Evolutionary conservation across 1,140 invertebrate species (phyloP), one percentile per base, ranked within the genome.

Genomic region (Ephestia elutella): DNA sequence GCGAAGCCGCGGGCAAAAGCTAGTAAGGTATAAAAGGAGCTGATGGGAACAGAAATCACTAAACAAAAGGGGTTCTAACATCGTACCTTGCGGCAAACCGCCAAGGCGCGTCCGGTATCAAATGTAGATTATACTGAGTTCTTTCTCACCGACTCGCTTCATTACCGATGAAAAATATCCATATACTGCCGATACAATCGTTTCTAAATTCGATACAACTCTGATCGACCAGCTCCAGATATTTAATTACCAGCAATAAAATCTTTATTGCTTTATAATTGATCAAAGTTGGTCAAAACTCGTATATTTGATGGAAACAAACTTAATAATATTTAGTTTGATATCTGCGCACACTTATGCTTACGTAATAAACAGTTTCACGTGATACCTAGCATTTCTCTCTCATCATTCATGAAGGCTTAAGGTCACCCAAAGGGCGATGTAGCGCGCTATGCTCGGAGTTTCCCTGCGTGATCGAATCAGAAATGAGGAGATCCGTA

Each of bases 131-230:
- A 76, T 73, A 78, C 74, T 58, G 78, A 80, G 83, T 79, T 82
- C 59, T 73, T 88, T 88, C 86, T 82, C 86, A 88, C 75, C 81
- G 86, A 76, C 78, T 72, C 86, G 86, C 76, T 85, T 71, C 71
- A 80, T 65, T 68, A 82, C 71, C 64, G 63, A 63, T 73, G 70
- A 83, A 84, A 81, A 71, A 80, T 73, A 73, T 83, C 73, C 75
- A 73, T 80, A 68, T 71, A 78, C 77, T 81, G 80, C 78, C 81
- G 84, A 86, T 86, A 86, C 76, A 78, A 80, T 75, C 82, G 86
- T 86, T 82, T 84, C 63, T 74, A 65, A 66, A 87, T 87, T 87
- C 80, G 83, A 79, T 73, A 85, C 81, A 83, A 82, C 63, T 73
- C 63, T 74, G 63, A 71, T 49, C 70, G 71, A 80, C 72, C 71